Conservation (phyloP, 2,888 invertebrate genomes). For the Yponomeuta plumbellus region DNA sequence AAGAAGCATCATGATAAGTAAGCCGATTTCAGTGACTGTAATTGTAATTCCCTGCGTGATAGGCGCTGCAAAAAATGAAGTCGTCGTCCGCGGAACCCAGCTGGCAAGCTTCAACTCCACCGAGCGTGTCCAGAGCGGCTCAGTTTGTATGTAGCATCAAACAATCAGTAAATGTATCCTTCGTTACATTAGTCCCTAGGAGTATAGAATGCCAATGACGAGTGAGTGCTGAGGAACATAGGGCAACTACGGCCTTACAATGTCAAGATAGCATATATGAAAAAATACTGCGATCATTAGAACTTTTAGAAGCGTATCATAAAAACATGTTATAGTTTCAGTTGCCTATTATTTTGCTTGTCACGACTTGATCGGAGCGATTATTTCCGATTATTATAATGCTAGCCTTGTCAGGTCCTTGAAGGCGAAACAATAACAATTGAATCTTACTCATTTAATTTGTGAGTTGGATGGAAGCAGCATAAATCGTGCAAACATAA, state of each 20-base stretch:
- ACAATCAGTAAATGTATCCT: no score
- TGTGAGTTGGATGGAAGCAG: neutral
- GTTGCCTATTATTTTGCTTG: no score
- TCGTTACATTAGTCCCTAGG: no score
- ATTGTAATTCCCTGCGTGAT: slow-evolving; percentile 14
- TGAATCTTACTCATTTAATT: neutral
- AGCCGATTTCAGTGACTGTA: slow-evolving; percentile 15
- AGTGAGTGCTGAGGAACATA: no score
- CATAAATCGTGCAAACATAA: slow-evolving; percentile 7
- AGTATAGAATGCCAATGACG: no score
- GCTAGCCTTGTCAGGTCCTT: neutral
- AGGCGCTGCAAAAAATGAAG: slow-evolving; percentile 12
- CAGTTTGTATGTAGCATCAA: no score
- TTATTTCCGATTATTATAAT: no score
- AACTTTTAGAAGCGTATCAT: neutral
- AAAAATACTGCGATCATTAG: neutral
- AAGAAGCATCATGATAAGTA: neutral
- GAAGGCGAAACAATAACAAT: no score
- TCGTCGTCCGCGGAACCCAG: neutral
- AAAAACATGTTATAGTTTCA: neutral
- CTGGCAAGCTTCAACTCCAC: neutral
- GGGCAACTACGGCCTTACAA: no score
- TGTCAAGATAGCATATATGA: no score
- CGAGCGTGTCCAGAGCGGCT: neutral
- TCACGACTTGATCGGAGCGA: neutral